phyloP scores from a whole-genome alignment of 1,140 invertebrate genomes.

The Periplaneta americana region DNA sequence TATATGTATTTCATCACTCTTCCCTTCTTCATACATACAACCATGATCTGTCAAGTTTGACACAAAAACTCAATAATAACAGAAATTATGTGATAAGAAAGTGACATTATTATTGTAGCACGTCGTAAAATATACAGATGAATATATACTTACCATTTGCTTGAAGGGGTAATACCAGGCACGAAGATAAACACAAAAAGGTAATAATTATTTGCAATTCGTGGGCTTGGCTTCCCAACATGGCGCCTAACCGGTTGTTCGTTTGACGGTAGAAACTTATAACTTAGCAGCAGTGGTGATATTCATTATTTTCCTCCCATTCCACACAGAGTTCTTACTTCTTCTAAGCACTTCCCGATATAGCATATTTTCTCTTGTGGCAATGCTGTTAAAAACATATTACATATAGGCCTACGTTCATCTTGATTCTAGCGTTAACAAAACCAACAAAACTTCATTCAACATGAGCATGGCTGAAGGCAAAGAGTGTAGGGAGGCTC shows the following conservation, averaged over 20 bases:
- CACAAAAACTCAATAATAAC: background rate
- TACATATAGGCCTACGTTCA: background rate
- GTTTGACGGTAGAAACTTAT: background rate
- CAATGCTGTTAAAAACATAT: background rate
- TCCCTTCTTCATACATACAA: too few species aligned
- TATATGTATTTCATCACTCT: too few species aligned
- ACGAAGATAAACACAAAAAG: constrained; percentile 27
- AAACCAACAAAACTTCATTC: background rate
- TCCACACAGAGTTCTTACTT: background rate
- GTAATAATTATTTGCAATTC: constrained; percentile 26
- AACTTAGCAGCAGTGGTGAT: background rate
- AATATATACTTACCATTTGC: background rate
- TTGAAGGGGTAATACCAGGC: background rate
- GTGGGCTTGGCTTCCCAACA: constrained; percentile 35
- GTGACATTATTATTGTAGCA: constrained; percentile 24
- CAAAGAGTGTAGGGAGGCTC: too few species aligned
- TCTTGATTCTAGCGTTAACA: background rate
- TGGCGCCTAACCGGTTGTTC: constrained; percentile 24
- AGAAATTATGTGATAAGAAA: constrained; percentile 5
- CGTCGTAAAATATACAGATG: background rate
- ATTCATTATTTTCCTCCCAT: background rate
- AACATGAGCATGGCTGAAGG: background rate
- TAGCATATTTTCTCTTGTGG: background rate
- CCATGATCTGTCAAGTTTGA: background rate
- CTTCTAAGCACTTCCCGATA: background rate